Conservation (phyloP, 2,113 vertebrate species). For the Cnemophilus loriae region DNA sequence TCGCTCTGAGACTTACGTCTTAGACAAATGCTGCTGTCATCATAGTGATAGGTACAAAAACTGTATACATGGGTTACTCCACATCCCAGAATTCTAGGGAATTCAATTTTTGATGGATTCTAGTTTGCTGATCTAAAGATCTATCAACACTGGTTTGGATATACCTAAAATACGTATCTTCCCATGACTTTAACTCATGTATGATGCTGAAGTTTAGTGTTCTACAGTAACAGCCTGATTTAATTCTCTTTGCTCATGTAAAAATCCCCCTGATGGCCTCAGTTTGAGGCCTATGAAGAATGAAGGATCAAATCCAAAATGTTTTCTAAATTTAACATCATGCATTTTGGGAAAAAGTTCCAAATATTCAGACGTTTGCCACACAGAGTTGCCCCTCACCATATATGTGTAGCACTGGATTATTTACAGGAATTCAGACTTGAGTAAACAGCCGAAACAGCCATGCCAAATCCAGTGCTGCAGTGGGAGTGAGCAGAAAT, state of each 20-base stretch:
- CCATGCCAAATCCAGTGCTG: background rate
- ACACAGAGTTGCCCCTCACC: background rate
- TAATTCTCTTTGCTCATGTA: background rate
- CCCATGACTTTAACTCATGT: background rate
- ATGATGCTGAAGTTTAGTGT: background rate
- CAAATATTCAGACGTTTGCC: slow-evolving; percentile 4
- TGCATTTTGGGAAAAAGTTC: slow-evolving; percentile 32
- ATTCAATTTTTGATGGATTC: background rate
- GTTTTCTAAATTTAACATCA: slow-evolving; percentile 47
- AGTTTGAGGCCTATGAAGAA: background rate
- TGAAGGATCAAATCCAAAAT: slow-evolving; percentile 10
- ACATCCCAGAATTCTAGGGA: background rate
- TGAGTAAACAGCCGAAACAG: slow-evolving; percentile 11
- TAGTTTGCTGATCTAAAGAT: background rate
- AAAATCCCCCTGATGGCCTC: background rate
- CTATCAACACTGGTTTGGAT: background rate
- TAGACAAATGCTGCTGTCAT: background rate
- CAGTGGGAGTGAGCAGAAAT: background rate
- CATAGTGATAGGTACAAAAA: background rate
- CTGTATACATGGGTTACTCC: background rate
- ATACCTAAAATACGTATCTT: background rate
- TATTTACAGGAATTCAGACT: slow-evolving; percentile 28
- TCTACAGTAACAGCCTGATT: background rate
- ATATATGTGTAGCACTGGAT: slow-evolving; percentile 48
- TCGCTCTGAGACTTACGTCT: rapidly evolving